Base-by-base conservation (phyloP, 2,888 invertebrate genomes). In the Xiphydria camelus region DNA sequence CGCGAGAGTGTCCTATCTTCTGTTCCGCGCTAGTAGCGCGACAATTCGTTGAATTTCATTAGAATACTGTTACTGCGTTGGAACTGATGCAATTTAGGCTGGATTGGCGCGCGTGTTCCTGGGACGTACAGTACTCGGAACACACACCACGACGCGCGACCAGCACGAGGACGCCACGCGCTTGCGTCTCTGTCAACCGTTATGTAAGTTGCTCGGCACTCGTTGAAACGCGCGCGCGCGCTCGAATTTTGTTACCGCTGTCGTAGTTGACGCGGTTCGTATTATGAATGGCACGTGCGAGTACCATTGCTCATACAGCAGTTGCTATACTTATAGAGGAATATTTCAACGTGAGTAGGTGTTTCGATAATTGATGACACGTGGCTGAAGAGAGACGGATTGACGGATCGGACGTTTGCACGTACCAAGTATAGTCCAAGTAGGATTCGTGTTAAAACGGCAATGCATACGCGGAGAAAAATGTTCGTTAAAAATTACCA, bases 101-200 rank as follows among this genome's bases (percentile, higher is more conserved):
- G n/a, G n/a, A n/a, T n/a, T n/a, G n/a, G 19, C 20, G 39, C 31
- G 41, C 44, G 38, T 47, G 44, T 51, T 51, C 45, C 20, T 26
- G 47, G 43, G 47, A 36, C 49, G 53, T 32, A 48, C 47, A 59
- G 61, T 54, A 32, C 44, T 44, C 61, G 52, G 51, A 68, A 71
- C 72, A 73, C 72, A 73, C 72, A 72, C 73, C 72, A 69, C 64
- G 70, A 69, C 70, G 68, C 71, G 73, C 73, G 71, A 68, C 72
- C 69, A 72, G 70, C 72, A 70, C 72, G 73, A 68, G 70, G 64
- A 64, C 57, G 67, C 65, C 66, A 56, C 59, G 60, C 63, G 56
- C 59, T 53, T 46, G 45, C 46, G 41, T 71, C 62, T 70, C 70
- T 67, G 66, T 51, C 51, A 49, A 44, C n/a, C n/a, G n/a, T 41